phyloP scores from a whole-genome alignment of 2,113 vertebrate genomes.

The Campylorhamphus procurvoides region DNA sequence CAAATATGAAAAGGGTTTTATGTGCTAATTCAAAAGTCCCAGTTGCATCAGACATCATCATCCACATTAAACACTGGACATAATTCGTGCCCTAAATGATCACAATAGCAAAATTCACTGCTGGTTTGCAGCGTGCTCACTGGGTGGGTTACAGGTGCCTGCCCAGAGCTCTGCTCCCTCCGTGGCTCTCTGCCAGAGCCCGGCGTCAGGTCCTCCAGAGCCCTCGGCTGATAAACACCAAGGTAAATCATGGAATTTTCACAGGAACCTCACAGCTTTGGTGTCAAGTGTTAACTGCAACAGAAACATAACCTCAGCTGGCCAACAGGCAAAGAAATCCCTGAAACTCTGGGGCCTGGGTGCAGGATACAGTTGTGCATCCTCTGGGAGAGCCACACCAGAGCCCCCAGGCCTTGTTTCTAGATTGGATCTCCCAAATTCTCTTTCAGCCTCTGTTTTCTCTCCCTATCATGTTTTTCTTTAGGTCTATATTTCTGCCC shows the following conservation, averaged over 20 bases:
- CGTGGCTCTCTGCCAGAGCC: not conserved
- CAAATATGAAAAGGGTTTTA: not conserved
- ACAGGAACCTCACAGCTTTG: not conserved
- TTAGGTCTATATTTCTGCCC: not conserved
- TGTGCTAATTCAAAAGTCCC: not conserved
- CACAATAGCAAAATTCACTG: not conserved
- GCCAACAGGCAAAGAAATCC: not conserved
- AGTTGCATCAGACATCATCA: not conserved
- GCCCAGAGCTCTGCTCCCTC: not conserved
- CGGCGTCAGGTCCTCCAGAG: not conserved
- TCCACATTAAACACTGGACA: not conserved
- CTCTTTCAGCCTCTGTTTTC: not conserved
- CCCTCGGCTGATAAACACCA: not conserved
- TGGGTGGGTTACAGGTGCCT: not conserved
- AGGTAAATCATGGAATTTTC: not conserved
- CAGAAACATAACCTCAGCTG: not conserved
- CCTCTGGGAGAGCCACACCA: rapidly evolving
- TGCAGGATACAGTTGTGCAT: rapidly evolving
- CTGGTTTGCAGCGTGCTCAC: not conserved
- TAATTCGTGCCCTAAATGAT: not conserved
- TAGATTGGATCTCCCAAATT: not conserved
- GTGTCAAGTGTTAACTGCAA: not conserved
- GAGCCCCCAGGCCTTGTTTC: not conserved
- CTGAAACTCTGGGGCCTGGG: not conserved
- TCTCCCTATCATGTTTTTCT: not conserved